These are phyloP conservation scores for Cyprinodon brontotheroides DNA, from an alignment of 2,113 vertebrate species.

Conservation along the genomic window DNA sequence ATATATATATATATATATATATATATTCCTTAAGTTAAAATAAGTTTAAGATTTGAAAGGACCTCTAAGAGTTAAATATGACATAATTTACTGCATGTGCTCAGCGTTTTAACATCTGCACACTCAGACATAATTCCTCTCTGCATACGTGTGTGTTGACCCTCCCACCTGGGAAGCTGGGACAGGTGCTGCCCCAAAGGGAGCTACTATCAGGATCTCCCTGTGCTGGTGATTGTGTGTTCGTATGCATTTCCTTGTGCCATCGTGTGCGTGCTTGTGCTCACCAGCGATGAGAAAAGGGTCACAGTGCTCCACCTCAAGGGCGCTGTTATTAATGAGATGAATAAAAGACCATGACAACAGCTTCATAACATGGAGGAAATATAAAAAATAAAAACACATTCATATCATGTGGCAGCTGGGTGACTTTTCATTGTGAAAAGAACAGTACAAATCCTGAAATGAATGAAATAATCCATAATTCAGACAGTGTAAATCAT, in stretches of 20 bases:
- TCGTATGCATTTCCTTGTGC: slow-evolving; percentile 25
- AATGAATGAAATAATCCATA: slow-evolving; percentile 46
- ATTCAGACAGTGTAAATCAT: slow-evolving; percentile 54
- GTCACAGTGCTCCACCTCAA: slow-evolving; percentile 72
- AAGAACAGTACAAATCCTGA: slow-evolving; percentile 36
- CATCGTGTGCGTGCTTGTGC: slow-evolving; percentile 41
- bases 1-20: no score
- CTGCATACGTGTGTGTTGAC: slow-evolving; percentile 18
- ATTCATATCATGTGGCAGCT: slow-evolving; percentile 41
- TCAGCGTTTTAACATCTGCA: background rate
- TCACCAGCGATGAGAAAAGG: slow-evolving; percentile 60
- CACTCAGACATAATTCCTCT: slow-evolving; percentile 27
- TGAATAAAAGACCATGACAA: slow-evolving; percentile 77
- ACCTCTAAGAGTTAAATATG: slow-evolving; percentile 15
- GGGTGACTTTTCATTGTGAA: slow-evolving; percentile 41
- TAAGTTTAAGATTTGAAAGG: background rate
- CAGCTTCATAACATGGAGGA: slow-evolving; percentile 68
- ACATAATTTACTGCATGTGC: slow-evolving; percentile 26
- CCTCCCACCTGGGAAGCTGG: slow-evolving; percentile 38
- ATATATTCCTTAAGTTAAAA: background rate
- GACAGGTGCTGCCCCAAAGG: slow-evolving; percentile 56
- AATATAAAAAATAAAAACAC: slow-evolving; percentile 46
- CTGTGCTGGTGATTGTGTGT: slow-evolving; percentile 53
- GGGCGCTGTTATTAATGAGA: slow-evolving; percentile 77
- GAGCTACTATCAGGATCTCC: slow-evolving; percentile 56